A percentile compares a stretch with the other conserved stretches of the same genome.
phyloP scores from a whole-genome alignment of 2,113 vertebrate species.

The Rhadina sibilatrix region DNA sequence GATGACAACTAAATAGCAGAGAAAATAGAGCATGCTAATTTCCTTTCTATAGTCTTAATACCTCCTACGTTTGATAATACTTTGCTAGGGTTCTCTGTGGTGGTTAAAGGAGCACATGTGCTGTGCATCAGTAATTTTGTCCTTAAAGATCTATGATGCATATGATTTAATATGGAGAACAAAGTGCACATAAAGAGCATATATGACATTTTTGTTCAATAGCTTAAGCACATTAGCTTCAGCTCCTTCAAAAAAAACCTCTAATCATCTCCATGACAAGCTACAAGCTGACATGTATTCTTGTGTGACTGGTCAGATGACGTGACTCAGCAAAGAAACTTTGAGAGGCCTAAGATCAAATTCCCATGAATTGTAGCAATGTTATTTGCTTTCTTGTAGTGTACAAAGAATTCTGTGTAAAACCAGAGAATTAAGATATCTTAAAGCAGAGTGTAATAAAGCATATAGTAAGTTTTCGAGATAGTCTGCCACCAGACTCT shows the following conservation, averaged over 20 bases:
- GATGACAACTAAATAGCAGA: neutral
- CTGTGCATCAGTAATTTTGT: slow-evolving; percentile 9
- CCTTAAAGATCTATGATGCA: slow-evolving; percentile 40
- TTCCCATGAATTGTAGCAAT: neutral
- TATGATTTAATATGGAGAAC: slow-evolving; percentile 47
- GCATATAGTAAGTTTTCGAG: neutral
- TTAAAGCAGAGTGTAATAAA: neutral
- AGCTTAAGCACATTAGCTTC: slow-evolving; percentile 20
- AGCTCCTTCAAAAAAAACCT: neutral
- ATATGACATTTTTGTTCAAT: slow-evolving; percentile 11
- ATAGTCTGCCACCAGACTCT: neutral
- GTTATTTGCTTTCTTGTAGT: neutral
- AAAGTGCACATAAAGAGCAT: slow-evolving; percentile 19
- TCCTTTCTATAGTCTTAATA: neutral
- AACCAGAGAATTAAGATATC: neutral
- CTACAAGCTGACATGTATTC: slow-evolving; percentile 20
- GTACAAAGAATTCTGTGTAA: neutral
- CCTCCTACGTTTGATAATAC: neutral
- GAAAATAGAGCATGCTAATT: neutral
- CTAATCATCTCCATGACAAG: neutral
- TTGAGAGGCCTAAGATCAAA: neutral
- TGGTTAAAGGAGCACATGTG: neutral
- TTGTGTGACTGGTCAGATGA: slow-evolving; percentile 33
- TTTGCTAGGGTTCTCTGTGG: neutral
- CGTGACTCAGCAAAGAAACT: slow-evolving; percentile 11